These are phyloP conservation scores for Phalacrocorax brasilianus DNA, from an alignment of 2,113 vertebrate species.

Conservation along the genomic window DNA sequence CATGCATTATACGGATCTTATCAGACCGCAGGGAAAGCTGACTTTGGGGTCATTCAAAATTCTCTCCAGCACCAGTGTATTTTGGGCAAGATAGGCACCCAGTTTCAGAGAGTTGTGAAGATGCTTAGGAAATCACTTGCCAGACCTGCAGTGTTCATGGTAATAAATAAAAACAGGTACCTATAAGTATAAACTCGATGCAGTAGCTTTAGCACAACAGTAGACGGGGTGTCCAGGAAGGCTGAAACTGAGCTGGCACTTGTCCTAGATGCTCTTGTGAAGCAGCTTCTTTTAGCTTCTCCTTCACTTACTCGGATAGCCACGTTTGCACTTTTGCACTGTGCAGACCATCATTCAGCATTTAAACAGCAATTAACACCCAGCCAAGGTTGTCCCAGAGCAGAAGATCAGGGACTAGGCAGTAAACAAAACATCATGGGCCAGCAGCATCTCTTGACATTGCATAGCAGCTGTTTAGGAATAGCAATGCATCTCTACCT, in stretches of 20 bases:
- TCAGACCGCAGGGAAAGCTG: neutral
- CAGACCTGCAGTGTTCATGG: neutral
- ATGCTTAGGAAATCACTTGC: neutral
- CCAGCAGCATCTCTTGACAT: neutral
- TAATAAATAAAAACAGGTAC: neutral
- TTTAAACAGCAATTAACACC: neutral
- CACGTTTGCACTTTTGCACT: neutral
- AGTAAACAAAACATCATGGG: neutral
- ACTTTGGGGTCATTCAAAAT: neutral
- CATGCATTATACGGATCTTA: fast-evolving
- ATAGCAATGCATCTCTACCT: neutral
- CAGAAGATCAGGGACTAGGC: neutral
- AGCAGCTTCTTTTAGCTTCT: neutral
- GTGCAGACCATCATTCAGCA: neutral
- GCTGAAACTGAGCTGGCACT: neutral
- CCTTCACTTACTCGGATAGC: neutral
- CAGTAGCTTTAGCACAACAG: neutral
- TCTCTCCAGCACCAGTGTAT: neutral
- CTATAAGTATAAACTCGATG: neutral
- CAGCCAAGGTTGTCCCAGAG: neutral
- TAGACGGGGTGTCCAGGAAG: neutral
- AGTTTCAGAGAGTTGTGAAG: neutral
- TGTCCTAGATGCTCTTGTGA: neutral
- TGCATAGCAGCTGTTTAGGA: neutral
- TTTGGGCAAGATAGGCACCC: neutral